Conservation (phyloP, 1,140 invertebrate species). For the Caerostris extrusa region DNA sequence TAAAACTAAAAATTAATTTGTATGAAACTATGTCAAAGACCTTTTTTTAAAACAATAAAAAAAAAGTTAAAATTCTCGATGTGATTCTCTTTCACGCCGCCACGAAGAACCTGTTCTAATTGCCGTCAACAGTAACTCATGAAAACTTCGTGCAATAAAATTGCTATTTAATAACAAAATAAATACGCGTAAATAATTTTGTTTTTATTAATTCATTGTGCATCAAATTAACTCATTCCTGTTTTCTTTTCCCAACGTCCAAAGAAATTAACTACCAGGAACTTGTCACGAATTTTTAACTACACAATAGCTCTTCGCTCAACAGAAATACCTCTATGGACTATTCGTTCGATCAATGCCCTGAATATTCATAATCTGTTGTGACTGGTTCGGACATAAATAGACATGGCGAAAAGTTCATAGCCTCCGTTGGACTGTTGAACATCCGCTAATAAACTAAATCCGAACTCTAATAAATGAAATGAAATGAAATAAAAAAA, state of each 20-base stretch:
- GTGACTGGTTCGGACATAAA: conserved; percentile 32
- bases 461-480: conserved; percentile 52
- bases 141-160: not conserved
- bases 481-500: conserved; percentile 41
- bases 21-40: too few relatives aligned
- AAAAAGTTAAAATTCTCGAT: too few relatives aligned
- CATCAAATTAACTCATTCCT: not conserved
- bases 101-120: too few relatives aligned
- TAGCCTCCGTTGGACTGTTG: conserved; percentile 54
- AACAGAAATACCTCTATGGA: not conserved
- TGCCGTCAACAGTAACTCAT: not conserved
- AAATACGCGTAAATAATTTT: not conserved
- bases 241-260: not conserved
- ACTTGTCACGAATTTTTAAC: not conserved
- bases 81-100: too few relatives aligned
- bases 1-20: too few relatives aligned
- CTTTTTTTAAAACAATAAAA: too few relatives aligned
- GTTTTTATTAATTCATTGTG: not conserved
- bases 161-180: not conserved
- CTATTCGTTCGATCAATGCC: not conserved
- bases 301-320: not conserved
- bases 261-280: conserved; percentile 17
- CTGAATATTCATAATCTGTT: conserved; percentile 34
- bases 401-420: conserved; percentile 46
- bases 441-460: conserved; percentile 70